Evolutionary conservation across 2,888 invertebrate species (phyloP), one percentile per base, ranked within the genome.

Genomic region (Campoletis raptor): DNA sequence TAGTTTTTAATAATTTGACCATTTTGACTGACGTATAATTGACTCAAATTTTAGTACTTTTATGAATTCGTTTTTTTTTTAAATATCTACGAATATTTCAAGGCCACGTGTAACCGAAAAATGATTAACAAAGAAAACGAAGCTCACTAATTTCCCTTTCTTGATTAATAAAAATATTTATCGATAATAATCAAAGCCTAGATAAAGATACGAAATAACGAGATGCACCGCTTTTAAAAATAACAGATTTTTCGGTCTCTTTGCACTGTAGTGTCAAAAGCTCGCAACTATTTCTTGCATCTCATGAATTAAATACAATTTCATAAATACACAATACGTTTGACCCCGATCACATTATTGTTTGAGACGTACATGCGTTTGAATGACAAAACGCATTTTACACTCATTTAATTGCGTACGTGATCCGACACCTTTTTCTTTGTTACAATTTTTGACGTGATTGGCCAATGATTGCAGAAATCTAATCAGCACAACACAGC

Each of bases 231-330:
- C 37, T 7, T 52, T 52, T n/a, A 66, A 15, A 37, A 21, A 67
- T 42, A 12, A 18, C 10, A 18, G 5, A 67, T 40, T 30, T 48
- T 30, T 48, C 10, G 21, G 37, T 12, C 48, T 48, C 48, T 36
- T 21, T 10, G 48, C 42, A 24, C 40, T 21, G 57, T n/a, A 52
- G n/a, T 37, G 70, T 8, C 37, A 30, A 40, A 69, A 24, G 48
- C 24, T 30, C 36, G 72, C n/a, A 42, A 57, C 7, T 64, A n/a
- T 78, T 76, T 74, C 36, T 40, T 67, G 77, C 57, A 81, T 81
- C 77, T 83, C 81, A 86, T 86, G 72, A 83, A 86, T 86, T 12
- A 81, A 61, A 83, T 67, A 80, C 72, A 78, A 85, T 83, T 87
- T 80, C 72, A 87, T 83, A 36, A 40, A 82, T 81, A 78, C 24